Base-by-base conservation (phyloP, 2,888 invertebrate genomes). In the Tachina fera region DNA sequence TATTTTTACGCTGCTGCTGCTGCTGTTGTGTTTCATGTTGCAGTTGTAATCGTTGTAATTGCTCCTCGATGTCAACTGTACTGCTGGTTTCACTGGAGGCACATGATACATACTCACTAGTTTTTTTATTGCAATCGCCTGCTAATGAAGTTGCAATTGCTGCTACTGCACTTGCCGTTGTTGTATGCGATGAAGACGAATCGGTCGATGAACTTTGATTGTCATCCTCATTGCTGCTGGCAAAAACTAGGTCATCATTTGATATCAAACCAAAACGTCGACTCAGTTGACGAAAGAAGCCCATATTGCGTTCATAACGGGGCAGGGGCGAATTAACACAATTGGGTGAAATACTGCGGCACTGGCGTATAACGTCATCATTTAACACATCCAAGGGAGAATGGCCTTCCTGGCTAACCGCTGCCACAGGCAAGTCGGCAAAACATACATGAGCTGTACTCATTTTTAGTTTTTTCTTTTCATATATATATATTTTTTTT, bases 261-360 rank as follows among this genome's bases (percentile, higher is more conserved):
- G 94, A 93, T 79, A 94, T 93, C 74, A 95, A 93, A 0, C 95
- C 94, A 68, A 96, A 93, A 87, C 95, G 94, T 80, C 94, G 93
- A 91, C 95, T 95, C 87, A 96, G 94, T 43, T 95, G 95, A 87
- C 95, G 94, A 89, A 96, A 94, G 88, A 96, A 93, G 67, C 95
- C 93, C 83, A 95, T 93, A 71, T 95, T 95, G 11, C 95, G 94
- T 88, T 94, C 94, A 84, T 93, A 92, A 5, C 94, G 93, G 0
- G 95, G 93, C 68, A 83, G 22, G 31, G 94, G 93, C 84, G 95
- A 94, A 67, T 90, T 89, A 86, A 65, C 76, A 19, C 72, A 60
- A 67, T 89, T 89, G 49, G 93, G 92, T 31, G 94, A 94, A 13
- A 92, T 87, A 88, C 93, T 93, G 83, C 84, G 77, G 71, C 74